Conservation (phyloP, 1,140 invertebrate species). For the Panagrolaimus sp. region DNA sequence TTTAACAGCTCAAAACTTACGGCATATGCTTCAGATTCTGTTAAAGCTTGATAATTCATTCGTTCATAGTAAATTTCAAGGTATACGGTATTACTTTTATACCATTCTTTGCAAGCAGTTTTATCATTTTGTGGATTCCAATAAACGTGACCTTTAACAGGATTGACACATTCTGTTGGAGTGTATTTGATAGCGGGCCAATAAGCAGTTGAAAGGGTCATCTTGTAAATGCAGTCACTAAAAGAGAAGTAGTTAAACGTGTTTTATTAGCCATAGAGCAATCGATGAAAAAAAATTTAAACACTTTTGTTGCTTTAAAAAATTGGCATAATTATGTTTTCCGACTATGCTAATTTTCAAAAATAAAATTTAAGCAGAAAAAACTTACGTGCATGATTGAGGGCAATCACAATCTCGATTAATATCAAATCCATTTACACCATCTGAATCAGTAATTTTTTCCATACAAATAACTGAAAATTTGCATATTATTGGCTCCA, state of each 20-base stretch:
- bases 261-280: too few species aligned
- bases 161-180: neutral
- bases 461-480: neutral
- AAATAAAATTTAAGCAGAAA: too few species aligned
- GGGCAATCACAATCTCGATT: neutral
- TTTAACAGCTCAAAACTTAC: neutral
- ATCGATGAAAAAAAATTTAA: too few species aligned
- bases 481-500: neutral
- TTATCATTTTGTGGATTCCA: neutral
- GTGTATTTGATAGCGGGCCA: neutral
- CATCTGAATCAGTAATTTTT: neutral
- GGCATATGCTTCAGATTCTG: neutral
- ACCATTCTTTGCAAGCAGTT: neutral
- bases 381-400: slow-evolving; percentile 3
- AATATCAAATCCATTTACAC: neutral
- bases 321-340: too few species aligned
- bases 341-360: too few species aligned
- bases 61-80: slow-evolving; percentile 3
- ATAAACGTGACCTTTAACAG: neutral
- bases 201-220: neutral
- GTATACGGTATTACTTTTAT: neutral
- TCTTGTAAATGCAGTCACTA: neutral
- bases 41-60: slow-evolving; percentile 10
- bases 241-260: too few species aligned
- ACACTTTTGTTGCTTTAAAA: too few species aligned